Evolutionary conservation across 92 coral and sea anemone species (phyloP), one percentile per base, ranked within the genome.

Genomic region (Parazoanthus darwini): DNA sequence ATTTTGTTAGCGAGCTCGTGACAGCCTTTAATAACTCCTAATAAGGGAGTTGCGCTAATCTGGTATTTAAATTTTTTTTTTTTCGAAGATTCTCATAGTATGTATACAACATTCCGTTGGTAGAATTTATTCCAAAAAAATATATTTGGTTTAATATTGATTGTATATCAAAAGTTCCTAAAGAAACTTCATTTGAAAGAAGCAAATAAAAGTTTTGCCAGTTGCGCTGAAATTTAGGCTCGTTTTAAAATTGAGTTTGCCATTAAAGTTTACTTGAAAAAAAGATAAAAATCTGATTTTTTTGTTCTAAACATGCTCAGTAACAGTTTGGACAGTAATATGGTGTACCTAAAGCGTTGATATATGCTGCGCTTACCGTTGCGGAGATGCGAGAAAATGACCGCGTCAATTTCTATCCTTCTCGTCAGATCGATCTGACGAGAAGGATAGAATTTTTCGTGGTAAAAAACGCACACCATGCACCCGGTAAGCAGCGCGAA

Each of bases 401-500:
- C 78, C 78, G 78, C 78, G 78, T 74, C 78, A 74, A 9, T 74
- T 74, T 74, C 78, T 67, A 67, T 74, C 78, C 78, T 74, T 74
- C 78, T 74, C 78, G 78, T 74, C 78, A 74, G 78, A 74, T 74
- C 39, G 39, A 74, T 74, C 78, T 74, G 78, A 74, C 78, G 78
- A 74, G 78, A 74, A 74, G 78, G 78, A 74, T 74, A 74, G 78
- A 74, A 74, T 74, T 3, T 74, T 74, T 74, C 78, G 78, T 74
- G 78, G 78, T 74, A 74, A 74, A 74, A 25, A 74, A 74, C 46
- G 78, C 78, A 74, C 78, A 74, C 42, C 78, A 74, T 74, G 78
- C 78, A 74, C 78, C 78, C 78, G 78, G 78, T 74, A 74, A 74
- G 78, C 78, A 74, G 78, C 78, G 78, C 78, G 42, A 74, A 74